phyloP scores from a whole-genome alignment of 2,113 vertebrate species.

The Pyrgilauda ruficollis region DNA sequence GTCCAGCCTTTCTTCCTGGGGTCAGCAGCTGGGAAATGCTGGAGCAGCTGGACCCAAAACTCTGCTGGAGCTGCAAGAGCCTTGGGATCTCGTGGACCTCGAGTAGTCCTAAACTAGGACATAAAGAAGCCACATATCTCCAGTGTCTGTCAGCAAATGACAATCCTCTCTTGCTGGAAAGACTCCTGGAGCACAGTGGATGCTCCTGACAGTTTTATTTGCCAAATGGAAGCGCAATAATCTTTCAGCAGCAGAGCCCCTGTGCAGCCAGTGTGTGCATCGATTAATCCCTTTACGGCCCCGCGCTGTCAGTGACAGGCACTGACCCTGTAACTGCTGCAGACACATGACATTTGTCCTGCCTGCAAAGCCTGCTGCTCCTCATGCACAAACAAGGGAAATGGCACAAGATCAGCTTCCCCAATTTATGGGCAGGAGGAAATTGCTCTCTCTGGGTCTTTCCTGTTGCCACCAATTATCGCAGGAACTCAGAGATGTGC shows the following conservation, averaged over 20 bases:
- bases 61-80: neutral
- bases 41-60: neutral
- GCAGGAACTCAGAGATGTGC: neutral
- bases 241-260: neutral
- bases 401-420: neutral
- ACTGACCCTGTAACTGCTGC: neutral
- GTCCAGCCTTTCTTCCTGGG: neutral
- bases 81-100: neutral
- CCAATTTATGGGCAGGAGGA: neutral
- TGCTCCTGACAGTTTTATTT: constrained; percentile 32
- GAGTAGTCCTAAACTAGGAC: neutral
- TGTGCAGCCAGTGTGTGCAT: neutral
- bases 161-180: neutral
- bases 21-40: neutral
- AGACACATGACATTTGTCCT: neutral
- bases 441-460: neutral
- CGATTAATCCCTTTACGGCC: neutral
- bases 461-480: neutral
- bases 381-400: constrained; percentile 41
- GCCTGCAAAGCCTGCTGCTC: neutral
- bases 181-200: neutral
- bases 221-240: constrained; percentile 29
- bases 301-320: neutral
- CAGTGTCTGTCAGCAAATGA: neutral
- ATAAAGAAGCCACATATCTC: neutral